Evolutionary conservation across 2,888 invertebrate species (phyloP), one percentile per base, ranked within the genome.

Genomic region (Heliothis peltigera): DNA sequence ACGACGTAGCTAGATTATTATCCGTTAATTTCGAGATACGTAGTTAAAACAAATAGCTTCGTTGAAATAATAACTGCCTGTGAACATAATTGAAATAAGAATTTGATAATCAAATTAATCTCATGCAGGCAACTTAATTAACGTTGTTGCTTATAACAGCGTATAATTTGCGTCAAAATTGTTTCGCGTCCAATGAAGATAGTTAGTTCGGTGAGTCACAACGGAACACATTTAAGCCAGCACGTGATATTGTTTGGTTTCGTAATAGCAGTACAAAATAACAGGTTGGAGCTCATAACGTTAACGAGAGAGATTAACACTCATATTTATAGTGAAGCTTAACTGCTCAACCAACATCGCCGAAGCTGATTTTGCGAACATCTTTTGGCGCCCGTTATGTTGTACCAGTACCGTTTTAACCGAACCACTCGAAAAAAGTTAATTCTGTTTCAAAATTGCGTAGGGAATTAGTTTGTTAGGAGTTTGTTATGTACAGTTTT

Each of bases 91-190:
- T 93, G 92, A 93, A 93, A 93, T 90, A 89, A 91, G 88, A 91
- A 88, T 88, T 87, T 88, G 89, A 90, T 92, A 92, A 93, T 93
- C 91, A 91, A 92, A 93, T 94, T 92, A 91, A 92, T 92, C 89
- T 89, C 83, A 77, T 85, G 83, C 83, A 84, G 90, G 92, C 91
- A 91, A 92, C 89, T 91, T 92, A 92, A 94, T 93, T 92, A 92
- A 86, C 87, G 87, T 91, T 85, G 87, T 90, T 86, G 87, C 83
- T 89, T 79, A 86, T 88, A 91, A 87, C 90, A 92, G 90, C 86
- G 87, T 94, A 91, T 94, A 94, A 94, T 94, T 93, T 94, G 92
- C 87, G 92, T 93, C 91, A 89, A 91, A 92, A 92, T 91, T 89
- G 92, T 93, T 92, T 90, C 85, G 89, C 89, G 89, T 89, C 85